These are phyloP conservation scores for Rhadinocentrus ornatus DNA, from an alignment of 2,797 vertebrate genomes.

Conservation along the genomic window DNA sequence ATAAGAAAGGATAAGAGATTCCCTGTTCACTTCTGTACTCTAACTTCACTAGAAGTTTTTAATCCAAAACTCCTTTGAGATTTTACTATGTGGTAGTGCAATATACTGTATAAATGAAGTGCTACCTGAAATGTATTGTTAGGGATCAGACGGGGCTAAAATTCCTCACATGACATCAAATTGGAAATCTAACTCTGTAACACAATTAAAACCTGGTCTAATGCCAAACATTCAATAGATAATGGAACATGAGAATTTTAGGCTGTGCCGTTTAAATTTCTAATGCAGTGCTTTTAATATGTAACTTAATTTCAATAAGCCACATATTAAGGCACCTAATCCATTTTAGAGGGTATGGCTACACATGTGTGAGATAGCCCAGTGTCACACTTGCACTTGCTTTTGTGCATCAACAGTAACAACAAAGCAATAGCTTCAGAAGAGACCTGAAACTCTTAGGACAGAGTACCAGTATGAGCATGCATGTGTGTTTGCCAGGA, in stretches of 20 bases:
- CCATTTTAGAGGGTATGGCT: background rate
- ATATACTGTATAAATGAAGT: background rate
- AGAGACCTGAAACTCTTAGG: slow-evolving; percentile 1
- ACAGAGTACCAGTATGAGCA: slow-evolving; percentile 19
- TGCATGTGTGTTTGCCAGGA: slow-evolving; percentile 27
- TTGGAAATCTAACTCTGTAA: background rate
- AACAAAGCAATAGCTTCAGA: slow-evolving; percentile 11
- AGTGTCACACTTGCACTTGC: slow-evolving; percentile 6
- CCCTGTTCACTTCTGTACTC: background rate
- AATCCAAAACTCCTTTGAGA: background rate
- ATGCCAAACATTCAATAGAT: background rate
- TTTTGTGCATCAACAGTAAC: slow-evolving; percentile 6
- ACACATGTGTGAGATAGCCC: background rate
- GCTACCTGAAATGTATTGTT: background rate
- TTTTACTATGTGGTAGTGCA: slow-evolving; percentile 1
- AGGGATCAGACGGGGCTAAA: background rate
- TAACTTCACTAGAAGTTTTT: background rate
- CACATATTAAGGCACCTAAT: background rate
- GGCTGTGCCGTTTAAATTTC: background rate
- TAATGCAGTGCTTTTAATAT: background rate
- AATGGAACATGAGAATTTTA: background rate
- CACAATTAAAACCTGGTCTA: slow-evolving; percentile 1
- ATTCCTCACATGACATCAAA: background rate
- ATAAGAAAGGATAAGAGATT: background rate
- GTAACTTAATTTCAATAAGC: background rate